Evolutionary conservation across 2,797 vertebrate genomes (phyloP), one percentile per base, ranked within the genome.

Genomic region (Ispidina picta): DNA sequence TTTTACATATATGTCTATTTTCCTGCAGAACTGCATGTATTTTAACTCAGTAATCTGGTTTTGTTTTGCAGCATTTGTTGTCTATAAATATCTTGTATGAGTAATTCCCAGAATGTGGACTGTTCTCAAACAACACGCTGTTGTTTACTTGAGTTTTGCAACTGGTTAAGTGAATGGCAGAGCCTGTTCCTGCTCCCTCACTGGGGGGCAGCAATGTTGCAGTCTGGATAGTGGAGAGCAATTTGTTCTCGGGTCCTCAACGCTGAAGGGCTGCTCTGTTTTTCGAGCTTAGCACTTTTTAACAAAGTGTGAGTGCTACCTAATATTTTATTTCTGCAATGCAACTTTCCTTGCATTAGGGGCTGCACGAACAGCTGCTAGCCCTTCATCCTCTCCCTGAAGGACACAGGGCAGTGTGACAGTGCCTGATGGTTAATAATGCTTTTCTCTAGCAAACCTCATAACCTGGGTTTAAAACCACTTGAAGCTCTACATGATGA

Each of bases 401-500:
- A 83, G 28, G 59, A 41, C 5, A 48, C 66, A 84, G 66, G 74
- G 25, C 46, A 46, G n/a, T 29, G 19, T 49, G 31, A 49, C 11
- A 21, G 46, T 59, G 17, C 37, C 71, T 37, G n/a, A 71, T 3
- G 1, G 43, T 74, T 83, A 81, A 56, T 71, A 52, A 83, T 25
- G 9, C 3, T 73, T 92, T 94, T 86, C 33, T 49, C 17, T 25
- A 31, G 49, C 29, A 86, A 92, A 81, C 13, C 70, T 75, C 37
- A 39, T 64, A 89, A 88, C 21, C 19, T 29, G 58, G n/a, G 15
- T 68, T 70, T 86, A 71, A 83, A 88, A 69, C 12, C 14, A 54
- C 26, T 75, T 64, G 49, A 46, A 76, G 4, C 15, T 70, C n/a
- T 41, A 68, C 54, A 3, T 33, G 64, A 54, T 59, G 20, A 52